phyloP scores from a whole-genome alignment of 35 echinoderm and acorn worm genomes.

The Lytechinus variegatus region DNA sequence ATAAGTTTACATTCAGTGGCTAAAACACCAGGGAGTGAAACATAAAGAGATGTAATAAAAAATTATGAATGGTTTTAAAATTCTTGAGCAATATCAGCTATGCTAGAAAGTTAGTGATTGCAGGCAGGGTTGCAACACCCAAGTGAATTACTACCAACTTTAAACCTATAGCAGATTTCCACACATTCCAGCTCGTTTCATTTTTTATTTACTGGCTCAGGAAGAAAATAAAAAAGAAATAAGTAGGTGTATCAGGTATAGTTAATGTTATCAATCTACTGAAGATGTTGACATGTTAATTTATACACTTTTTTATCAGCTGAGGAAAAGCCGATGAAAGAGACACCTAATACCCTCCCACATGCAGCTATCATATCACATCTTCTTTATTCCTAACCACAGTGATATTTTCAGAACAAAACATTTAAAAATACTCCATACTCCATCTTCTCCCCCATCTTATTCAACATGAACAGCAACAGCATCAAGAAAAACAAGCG shows the following conservation, averaged over 20 bases:
- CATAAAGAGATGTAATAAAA: too few species aligned
- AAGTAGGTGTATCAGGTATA: not conserved
- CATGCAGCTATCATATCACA: not conserved
- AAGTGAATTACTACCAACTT: too few species aligned
- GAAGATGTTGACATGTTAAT: not conserved
- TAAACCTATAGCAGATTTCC: not conserved
- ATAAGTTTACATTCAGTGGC: too few species aligned
- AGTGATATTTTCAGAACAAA: not conserved
- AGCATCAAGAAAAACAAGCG: not conserved
- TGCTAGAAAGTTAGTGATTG: too few species aligned
- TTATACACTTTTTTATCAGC: not conserved
- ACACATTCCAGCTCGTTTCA: not conserved
- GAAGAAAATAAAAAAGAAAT: too few species aligned
- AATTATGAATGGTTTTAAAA: too few species aligned
- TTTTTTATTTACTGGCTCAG: too few species aligned
- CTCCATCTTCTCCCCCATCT: not conserved
- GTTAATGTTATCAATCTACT: not conserved
- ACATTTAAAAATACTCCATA: not conserved
- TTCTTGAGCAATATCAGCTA: too few species aligned
- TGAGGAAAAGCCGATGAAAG: not conserved
- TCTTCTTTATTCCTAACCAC: not conserved
- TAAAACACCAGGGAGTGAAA: too few species aligned
- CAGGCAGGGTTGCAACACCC: too few species aligned
- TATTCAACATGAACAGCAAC: not conserved
- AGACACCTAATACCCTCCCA: not conserved